Evolutionary conservation across 2,797 vertebrate genomes (phyloP).

Genomic region (Esox masquinongy): DNA sequence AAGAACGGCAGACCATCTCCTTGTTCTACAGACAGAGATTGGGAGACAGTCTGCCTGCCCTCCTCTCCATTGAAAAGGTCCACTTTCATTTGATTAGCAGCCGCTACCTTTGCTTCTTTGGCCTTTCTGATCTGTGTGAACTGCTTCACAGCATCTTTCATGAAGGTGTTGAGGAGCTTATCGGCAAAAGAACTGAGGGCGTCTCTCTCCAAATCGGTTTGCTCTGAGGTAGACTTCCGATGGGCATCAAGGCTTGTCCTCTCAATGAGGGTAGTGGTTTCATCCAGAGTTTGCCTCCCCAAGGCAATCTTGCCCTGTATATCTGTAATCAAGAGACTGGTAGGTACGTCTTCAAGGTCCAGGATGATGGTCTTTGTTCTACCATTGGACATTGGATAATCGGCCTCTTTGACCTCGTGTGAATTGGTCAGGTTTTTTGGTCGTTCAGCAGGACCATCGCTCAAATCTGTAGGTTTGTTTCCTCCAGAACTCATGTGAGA

Average conservation of each 20-base stretch:
- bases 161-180: constrained; percentile 80
- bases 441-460: constrained; percentile 11
- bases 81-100: constrained; percentile 64
- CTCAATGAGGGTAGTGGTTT: constrained; percentile 72
- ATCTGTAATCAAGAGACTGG: constrained; percentile 52
- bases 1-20: constrained; percentile 71
- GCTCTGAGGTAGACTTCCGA: constrained; percentile 52
- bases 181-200: constrained; percentile 79
- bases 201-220: constrained; percentile 34
- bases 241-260: constrained; percentile 69
- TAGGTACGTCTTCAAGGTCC: constrained; percentile 55
- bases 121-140: constrained; percentile 84
- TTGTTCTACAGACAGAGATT: constrained; percentile 59
- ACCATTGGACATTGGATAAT: constrained; percentile 50
- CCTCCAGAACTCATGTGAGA: constrained; percentile 33
- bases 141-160: constrained; percentile 84
- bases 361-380: constrained; percentile 52
- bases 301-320: constrained; percentile 34
- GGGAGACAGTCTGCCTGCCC: constrained; percentile 37
- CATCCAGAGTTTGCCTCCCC: constrained; percentile 37
- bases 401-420: constrained; percentile 39
- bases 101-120: constrained; percentile 85
- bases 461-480: constrained; percentile 41
- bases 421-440: constrained; percentile 47
- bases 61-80: constrained; percentile 41